Conservation (phyloP, 2,888 invertebrate genomes). For the Sarcophaga caerulescens region DNA sequence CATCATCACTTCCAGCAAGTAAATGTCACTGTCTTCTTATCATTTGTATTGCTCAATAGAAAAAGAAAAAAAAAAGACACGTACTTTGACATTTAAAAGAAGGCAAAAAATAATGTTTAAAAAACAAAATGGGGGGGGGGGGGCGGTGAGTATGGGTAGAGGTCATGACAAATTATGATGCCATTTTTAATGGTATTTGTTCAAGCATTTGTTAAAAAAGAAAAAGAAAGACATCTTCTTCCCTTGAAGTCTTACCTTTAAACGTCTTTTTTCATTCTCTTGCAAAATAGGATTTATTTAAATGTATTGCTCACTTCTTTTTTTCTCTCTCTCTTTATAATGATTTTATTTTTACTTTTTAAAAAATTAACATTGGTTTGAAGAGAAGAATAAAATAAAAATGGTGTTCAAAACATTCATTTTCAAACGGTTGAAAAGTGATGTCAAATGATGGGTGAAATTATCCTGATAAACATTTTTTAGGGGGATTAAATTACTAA, state of each 20-base stretch:
- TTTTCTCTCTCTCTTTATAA: too few species aligned
- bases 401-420: conserved; percentile 66
- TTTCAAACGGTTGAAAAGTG: conserved; percentile 74
- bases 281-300: conserved; percentile 66
- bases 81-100: conserved; percentile 41
- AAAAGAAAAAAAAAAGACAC: conserved; percentile 18
- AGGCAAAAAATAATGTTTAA: background rate
- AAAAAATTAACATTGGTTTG: background rate
- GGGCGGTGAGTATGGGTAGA: conserved; percentile 16
- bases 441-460: conserved; percentile 76
- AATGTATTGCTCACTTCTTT: conserved; percentile 50
- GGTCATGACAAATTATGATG: conserved; percentile 76
- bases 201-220: conserved; percentile 70
- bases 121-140: too few species aligned
- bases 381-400: conserved; percentile 35
- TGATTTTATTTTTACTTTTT: too few species aligned
- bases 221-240: background rate
- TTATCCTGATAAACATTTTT: conserved; percentile 63
- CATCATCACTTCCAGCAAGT: background rate
- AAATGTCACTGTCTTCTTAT: conserved; percentile 36
- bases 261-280: conserved; percentile 76
- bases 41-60: conserved; percentile 8
- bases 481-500: conserved; percentile 31
- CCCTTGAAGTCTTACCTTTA: conserved; percentile 70
- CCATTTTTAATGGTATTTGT: conserved; percentile 79